phyloP scores from a whole-genome alignment of 2,888 invertebrate genomes.

The Epinotia brunnichana region DNA sequence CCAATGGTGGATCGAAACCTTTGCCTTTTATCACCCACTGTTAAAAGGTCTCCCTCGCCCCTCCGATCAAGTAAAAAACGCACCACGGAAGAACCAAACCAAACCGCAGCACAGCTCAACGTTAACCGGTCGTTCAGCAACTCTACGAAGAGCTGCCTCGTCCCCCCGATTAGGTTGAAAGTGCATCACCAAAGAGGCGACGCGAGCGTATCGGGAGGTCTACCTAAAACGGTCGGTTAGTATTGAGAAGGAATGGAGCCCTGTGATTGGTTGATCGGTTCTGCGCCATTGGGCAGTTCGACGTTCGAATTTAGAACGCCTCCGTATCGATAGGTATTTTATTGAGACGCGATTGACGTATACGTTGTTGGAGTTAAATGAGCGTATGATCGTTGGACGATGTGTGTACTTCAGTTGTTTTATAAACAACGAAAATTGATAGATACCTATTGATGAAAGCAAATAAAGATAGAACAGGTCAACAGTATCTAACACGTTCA shows the following conservation, averaged over 20 bases:
- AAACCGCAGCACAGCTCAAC: conserved; percentile 21
- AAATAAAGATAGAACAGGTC: background rate
- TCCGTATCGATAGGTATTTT: conserved; percentile 70
- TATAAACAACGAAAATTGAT: conserved; percentile 47
- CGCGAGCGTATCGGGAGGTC: conserved; percentile 50
- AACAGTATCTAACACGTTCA: no score
- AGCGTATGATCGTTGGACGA: conserved; percentile 52
- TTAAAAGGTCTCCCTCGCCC: conserved; percentile 53
- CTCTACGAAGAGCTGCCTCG: conserved; percentile 51
- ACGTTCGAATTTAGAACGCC: conserved; percentile 65
- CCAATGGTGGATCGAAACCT: conserved; percentile 80
- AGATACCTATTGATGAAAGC: background rate
- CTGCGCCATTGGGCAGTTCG: conserved; percentile 79
- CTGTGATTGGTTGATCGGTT: conserved; percentile 84
- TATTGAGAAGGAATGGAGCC: conserved; percentile 71
- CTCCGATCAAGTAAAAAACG: conserved; percentile 42
- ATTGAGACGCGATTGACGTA: conserved; percentile 57
- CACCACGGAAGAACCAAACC: conserved; percentile 39
- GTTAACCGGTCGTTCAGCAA: background rate
- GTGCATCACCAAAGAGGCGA: conserved; percentile 41
- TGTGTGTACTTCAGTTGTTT: conserved; percentile 51
- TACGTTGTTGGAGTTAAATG: conserved; percentile 48
- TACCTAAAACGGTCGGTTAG: conserved; percentile 51
- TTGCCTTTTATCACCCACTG: conserved; percentile 52
- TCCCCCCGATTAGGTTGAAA: conserved; percentile 46